Conservation (phyloP, 2,113 vertebrate genomes). For the Leptobrachium leishanense region DNA sequence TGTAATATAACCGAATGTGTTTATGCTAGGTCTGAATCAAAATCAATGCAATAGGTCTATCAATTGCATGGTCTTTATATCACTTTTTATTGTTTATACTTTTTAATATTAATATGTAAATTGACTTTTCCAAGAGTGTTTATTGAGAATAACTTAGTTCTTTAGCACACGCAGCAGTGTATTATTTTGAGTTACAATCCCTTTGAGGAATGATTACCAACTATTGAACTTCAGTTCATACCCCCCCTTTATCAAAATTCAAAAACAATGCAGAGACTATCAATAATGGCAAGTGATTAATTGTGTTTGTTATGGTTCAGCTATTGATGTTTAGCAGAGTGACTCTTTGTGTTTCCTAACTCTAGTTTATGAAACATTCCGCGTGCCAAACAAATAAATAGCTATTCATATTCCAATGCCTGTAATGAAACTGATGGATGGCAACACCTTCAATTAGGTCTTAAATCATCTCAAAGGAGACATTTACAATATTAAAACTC, state of each 20-base stretch:
- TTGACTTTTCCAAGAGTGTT: too few species aligned
- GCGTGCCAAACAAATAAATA: conserved; percentile 14
- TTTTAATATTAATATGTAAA: too few species aligned
- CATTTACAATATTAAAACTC: conserved; percentile 47
- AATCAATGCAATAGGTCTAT: too few species aligned
- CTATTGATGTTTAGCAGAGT: background rate
- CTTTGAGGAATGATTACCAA: too few species aligned
- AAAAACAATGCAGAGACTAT: background rate
- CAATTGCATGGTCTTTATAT: too few species aligned
- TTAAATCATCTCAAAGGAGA: conserved; percentile 45
- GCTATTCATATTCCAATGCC: background rate
- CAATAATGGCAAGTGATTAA: background rate
- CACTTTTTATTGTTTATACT: too few species aligned
- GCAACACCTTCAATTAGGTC: conserved; percentile 26
- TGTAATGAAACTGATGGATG: conserved; percentile 18
- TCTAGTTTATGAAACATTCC: background rate
- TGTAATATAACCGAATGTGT: too few species aligned
- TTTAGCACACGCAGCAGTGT: too few species aligned
- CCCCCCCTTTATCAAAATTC: background rate
- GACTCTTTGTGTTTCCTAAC: background rate
- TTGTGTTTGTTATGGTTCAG: background rate
- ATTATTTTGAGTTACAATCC: too few species aligned
- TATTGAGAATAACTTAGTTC: too few species aligned
- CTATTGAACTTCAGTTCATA: background rate
- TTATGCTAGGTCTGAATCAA: too few species aligned